These are phyloP conservation scores for Anastrepha obliqua DNA, from an alignment of 1,140 invertebrate genomes.

Conservation along the genomic window DNA sequence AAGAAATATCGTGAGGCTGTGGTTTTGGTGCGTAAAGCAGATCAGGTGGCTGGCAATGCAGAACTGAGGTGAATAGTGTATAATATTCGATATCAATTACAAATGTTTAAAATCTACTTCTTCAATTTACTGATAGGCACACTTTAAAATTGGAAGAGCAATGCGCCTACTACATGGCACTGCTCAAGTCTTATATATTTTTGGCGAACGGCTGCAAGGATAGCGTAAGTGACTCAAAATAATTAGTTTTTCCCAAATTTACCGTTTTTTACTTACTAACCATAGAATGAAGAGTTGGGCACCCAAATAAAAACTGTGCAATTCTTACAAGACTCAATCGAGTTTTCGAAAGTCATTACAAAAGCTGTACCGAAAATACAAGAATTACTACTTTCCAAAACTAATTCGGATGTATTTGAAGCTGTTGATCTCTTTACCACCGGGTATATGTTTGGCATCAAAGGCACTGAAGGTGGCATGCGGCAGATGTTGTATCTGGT, in stretches of 20 bases:
- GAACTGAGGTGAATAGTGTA: slow-evolving; percentile 58
- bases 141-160: slow-evolving; percentile 64
- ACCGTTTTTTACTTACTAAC: neutral
- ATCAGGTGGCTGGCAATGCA: slow-evolving; percentile 65
- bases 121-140: slow-evolving; percentile 58
- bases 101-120: neutral
- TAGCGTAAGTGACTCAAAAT: slow-evolving; percentile 61
- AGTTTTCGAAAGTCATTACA: slow-evolving; percentile 82
- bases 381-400: slow-evolving; percentile 84
- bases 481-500: slow-evolving; percentile 86
- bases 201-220: slow-evolving; percentile 65
- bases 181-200: slow-evolving; percentile 68
- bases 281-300: slow-evolving; percentile 69
- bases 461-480: slow-evolving; percentile 82
- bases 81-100: neutral
- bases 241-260: neutral
- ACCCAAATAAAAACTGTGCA: slow-evolving; percentile 77
- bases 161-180: slow-evolving; percentile 64
- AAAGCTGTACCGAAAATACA: slow-evolving; percentile 83
- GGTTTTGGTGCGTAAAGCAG: slow-evolving; percentile 66
- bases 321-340: slow-evolving; percentile 79
- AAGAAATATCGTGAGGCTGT: slow-evolving; percentile 68
- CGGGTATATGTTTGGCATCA: slow-evolving; percentile 85
- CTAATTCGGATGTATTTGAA: slow-evolving; percentile 86
- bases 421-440: slow-evolving; percentile 89